A percentile compares a stretch with the other conserved stretches of the same genome.
Evolutionary conservation across 2,888 invertebrate genomes (phyloP).

Genomic region (Dryococelus australis): DNA sequence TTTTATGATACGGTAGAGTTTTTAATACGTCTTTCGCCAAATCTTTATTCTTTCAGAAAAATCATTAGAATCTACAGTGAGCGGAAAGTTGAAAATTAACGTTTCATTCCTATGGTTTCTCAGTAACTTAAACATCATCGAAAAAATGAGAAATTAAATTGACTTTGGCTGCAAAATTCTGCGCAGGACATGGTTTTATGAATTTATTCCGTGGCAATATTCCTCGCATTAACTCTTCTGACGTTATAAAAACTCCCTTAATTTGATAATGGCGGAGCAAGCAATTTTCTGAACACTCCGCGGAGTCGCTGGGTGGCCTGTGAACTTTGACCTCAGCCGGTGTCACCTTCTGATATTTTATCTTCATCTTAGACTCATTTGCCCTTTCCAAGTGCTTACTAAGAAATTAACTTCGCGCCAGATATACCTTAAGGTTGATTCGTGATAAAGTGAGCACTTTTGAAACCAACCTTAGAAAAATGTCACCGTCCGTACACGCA

Average conservation of each 20-base stretch:
- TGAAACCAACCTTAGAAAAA: too few relatives aligned
- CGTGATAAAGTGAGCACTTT: too few relatives aligned
- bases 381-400: conserved; percentile 10
- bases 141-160: too few relatives aligned
- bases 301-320: not conserved
- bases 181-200: not conserved
- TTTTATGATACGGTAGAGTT: too few relatives aligned
- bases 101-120: too few relatives aligned
- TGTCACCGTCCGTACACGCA: too few relatives aligned
- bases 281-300: not conserved
- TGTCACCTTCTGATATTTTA: conserved; percentile 1
- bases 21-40: too few relatives aligned
- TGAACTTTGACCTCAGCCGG: not conserved
- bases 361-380: not conserved
- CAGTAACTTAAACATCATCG: too few relatives aligned
- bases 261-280: not conserved
- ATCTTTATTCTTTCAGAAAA: too few relatives aligned
- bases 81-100: too few relatives aligned
- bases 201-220: not conserved
- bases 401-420: not conserved
- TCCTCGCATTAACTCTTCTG: not conserved
- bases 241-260: not conserved
- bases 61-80: too few relatives aligned
- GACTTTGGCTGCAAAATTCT: not conserved
- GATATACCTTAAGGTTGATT: too few relatives aligned